phyloP scores from a whole-genome alignment of 2,797 vertebrate species.

The Champsocephalus gunnari region DNA sequence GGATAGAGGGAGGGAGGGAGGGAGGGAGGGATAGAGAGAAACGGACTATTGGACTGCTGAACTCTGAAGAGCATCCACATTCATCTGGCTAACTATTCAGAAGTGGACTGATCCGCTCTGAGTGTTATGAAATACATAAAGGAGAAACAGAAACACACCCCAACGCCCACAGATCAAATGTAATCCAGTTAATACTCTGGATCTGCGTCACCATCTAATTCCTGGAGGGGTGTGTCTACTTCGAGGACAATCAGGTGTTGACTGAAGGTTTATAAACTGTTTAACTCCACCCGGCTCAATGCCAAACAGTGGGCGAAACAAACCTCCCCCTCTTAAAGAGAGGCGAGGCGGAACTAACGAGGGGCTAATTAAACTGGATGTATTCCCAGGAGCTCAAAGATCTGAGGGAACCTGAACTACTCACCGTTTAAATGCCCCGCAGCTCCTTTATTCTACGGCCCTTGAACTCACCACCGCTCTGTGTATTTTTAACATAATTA shows the following conservation, averaged over 20 bases:
- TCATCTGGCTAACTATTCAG: too few relatives aligned
- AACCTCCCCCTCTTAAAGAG: neutral
- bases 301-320: neutral
- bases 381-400: neutral
- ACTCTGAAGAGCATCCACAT: too few relatives aligned
- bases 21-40: too few relatives aligned
- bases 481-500: too few relatives aligned
- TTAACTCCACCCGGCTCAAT: neutral
- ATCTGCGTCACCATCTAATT: neutral
- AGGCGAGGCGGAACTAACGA: neutral
- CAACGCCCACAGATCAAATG: neutral
- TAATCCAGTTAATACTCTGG: neutral
- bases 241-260: constrained; percentile 30
- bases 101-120: too few relatives aligned
- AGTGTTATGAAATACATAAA: too few relatives aligned
- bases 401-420: neutral
- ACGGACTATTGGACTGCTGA: too few relatives aligned
- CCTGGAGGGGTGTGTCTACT: neutral
- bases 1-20: too few relatives aligned
- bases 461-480: too few relatives aligned
- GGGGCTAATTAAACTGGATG: neutral
- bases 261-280: constrained; percentile 21
- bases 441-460: too few relatives aligned
- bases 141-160: too few relatives aligned
- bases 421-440: neutral